Evolutionary conservation across 2,113 vertebrate species (phyloP).

Genomic region (Andinoacara biseriatus): DNA sequence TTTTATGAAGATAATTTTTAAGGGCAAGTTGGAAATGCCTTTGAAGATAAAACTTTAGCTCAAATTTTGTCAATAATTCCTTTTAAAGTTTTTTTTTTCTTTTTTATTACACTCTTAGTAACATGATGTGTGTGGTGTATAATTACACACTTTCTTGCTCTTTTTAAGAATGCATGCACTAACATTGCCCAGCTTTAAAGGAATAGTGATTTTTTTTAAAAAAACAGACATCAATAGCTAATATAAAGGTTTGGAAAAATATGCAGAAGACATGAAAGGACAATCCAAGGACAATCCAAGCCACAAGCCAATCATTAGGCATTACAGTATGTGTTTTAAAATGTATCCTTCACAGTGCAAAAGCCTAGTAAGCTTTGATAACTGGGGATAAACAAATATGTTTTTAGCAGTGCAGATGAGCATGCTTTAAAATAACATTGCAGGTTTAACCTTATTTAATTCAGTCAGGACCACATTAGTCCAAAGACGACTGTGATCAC

Average conservation of each 20-base stretch:
- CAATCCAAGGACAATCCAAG: neutral
- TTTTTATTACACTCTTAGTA: conserved; percentile 22
- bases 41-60: conserved; percentile 61
- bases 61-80: conserved; percentile 60
- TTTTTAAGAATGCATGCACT: conserved; percentile 5
- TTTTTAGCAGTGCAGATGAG: neutral
- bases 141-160: conserved; percentile 6
- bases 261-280: neutral
- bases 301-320: neutral
- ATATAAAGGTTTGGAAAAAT: neutral
- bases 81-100: conserved; percentile 25
- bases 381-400: neutral
- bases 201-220: neutral
- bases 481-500: neutral
- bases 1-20: conserved; percentile 42
- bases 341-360: neutral
- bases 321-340: neutral
- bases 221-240: neutral
- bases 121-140: conserved; percentile 8
- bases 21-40: conserved; percentile 51
- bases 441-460: neutral
- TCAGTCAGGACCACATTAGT: neutral
- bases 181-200: neutral
- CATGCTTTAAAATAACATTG: neutral
- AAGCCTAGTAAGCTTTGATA: conserved; percentile 13